phyloP scores from a whole-genome alignment of 2,113 vertebrate genomes.

The Myiopsitta monachus region DNA sequence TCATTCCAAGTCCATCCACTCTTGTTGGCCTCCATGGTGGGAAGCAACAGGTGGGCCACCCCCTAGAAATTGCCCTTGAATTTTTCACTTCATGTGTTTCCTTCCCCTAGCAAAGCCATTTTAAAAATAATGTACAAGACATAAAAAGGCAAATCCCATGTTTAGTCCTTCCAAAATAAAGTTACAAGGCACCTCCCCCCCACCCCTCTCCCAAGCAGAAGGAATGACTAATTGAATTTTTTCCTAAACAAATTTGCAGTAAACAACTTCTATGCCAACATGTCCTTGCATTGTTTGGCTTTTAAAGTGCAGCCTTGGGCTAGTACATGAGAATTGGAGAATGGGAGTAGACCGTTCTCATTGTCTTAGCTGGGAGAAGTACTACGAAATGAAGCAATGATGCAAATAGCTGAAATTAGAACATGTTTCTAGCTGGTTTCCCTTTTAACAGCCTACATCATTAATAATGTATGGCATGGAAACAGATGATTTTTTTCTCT shows the following conservation, averaged over 20 bases:
- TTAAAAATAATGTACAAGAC: not conserved
- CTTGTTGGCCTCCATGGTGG: fast-evolving
- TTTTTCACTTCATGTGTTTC: not conserved
- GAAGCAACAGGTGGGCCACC: not conserved
- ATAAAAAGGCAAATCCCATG: not conserved
- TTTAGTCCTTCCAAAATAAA: not conserved
- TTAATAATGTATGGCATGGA: not conserved
- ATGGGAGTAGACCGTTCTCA: not conserved
- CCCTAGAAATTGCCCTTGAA: not conserved
- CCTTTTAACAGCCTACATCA: not conserved
- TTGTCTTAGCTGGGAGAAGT: not conserved
- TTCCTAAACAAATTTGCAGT: not conserved
- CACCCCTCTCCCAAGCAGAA: not conserved
- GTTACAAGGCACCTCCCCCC: not conserved
- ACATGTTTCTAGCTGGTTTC: constrained; percentile 6
- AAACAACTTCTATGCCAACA: not conserved
- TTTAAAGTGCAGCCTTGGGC: not conserved
- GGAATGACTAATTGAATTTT: not conserved
- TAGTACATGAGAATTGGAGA: not conserved
- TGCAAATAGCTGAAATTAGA: not conserved
- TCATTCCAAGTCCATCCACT: not conserved
- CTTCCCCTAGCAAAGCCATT: not conserved
- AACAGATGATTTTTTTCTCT: not conserved
- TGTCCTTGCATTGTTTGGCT: constrained; percentile 17
- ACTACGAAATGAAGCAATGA: not conserved